Evolutionary conservation across 2,888 invertebrate genomes (phyloP), one percentile per base, ranked within the genome.

Genomic region (Aplocera efformata): DNA sequence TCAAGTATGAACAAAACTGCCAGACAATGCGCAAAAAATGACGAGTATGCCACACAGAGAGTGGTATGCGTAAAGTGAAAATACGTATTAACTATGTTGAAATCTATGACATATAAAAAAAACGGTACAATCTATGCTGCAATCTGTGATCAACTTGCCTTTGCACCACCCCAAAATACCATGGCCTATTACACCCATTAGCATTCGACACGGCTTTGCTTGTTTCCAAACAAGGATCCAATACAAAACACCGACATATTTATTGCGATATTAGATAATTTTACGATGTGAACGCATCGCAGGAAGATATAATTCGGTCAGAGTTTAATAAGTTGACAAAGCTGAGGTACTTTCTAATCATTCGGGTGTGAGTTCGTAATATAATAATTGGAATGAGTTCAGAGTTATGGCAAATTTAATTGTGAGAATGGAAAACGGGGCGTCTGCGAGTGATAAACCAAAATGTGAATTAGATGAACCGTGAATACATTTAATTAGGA

Each of bases 301-400:
- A 62, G 51, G 64, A 58, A 58, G 25, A 10, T 5, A 20, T 86
- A 84, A 88, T 78, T 85, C 85, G 84, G 86, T 88, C 86, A 88
- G 76, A 88, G 78, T 88, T 88, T 88, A 86, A 86, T 73, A 63
- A 80, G 82, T 63, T 77, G 68, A 88, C 86, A 88, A 88, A 86
- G 84, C 82, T 84, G 62, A 39, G 53, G 48, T 46, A 67, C 63
- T 73, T 76, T 61, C 74, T 79, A 84, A 86, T 82, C 72, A 79
- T 52, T 68, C 53, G 63, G 82, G 86, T 77, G 80, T 74, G 71
- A 62, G 70, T 73, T 63, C 64, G 58, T 65, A 60, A 65, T 62
- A 17, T 17, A 17, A 17, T 17, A 17, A 17, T 17, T 61, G 67
- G 63, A 58, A 76, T 81, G 70, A 82, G 79, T 82, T 83, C 76